These are phyloP conservation scores for Troides oblongomaculatus DNA, from an alignment of 2,888 invertebrate genomes.

Conservation along the genomic window DNA sequence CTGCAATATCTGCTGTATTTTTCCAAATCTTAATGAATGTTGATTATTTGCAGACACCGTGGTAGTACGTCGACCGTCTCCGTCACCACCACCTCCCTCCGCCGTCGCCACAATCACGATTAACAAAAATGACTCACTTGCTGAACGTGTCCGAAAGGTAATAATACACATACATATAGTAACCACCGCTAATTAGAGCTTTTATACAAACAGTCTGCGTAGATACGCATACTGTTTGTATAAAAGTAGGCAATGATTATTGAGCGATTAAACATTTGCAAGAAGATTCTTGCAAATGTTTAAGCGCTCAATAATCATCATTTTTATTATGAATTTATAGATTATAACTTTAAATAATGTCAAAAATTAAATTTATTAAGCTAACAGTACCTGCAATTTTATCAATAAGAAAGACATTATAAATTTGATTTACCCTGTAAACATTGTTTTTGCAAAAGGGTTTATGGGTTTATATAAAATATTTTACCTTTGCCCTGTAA, in stretches of 20 bases:
- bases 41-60: conserved; percentile 54
- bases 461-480: too few species aligned
- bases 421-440: too few species aligned
- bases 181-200: background rate
- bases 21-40: background rate
- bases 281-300: background rate
- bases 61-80: conserved; percentile 74
- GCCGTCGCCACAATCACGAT: conserved; percentile 80
- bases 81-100: conserved; percentile 63
- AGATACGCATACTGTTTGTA: too few species aligned
- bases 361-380: too few species aligned
- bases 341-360: too few species aligned
- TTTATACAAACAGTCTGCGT: background rate
- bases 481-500: too few species aligned
- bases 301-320: background rate
- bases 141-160: conserved; percentile 85
- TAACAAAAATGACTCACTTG: conserved; percentile 84
- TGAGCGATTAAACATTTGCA: background rate
- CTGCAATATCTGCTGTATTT: background rate
- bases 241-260: too few species aligned
- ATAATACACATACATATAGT: conserved; percentile 11
- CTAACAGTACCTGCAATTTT: too few species aligned
- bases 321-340: too few species aligned
- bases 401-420: too few species aligned
- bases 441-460: too few species aligned